Conservation (phyloP, 2,888 invertebrate genomes). For the Tridacna crocea region DNA sequence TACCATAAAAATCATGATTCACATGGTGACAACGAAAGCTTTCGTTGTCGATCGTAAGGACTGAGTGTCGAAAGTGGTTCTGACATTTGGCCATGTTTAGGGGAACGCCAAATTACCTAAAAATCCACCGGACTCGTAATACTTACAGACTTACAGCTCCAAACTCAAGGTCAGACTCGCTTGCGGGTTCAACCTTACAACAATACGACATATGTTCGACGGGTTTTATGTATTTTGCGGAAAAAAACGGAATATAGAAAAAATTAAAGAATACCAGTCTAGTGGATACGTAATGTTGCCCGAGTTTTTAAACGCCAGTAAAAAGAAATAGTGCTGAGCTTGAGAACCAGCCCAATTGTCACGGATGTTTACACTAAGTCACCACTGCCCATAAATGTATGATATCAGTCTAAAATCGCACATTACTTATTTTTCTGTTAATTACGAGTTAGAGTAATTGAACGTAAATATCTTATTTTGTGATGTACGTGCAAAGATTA, state of each 20-base stretch:
- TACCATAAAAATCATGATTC: no score
- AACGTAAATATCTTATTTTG: not conserved
- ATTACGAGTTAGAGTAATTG: not conserved
- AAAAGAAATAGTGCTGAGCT: no score
- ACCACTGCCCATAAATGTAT: not conserved
- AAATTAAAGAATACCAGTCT: not conserved
- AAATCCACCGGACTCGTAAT: not conserved
- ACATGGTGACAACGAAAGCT: no score
- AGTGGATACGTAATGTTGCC: not conserved
- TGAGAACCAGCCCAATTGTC: not conserved
- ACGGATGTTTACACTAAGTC: not conserved
- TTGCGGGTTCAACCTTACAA: constrained; percentile 34
- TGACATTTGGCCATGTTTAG: no score
- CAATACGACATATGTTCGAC: not conserved
- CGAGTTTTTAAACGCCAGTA: not conserved
- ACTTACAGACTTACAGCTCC: not conserved
- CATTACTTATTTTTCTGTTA: not conserved
- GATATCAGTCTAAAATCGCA: not conserved
- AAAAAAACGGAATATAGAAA: not conserved
- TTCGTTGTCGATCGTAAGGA: no score
- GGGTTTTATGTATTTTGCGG: not conserved
- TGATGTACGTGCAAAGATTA: not conserved
- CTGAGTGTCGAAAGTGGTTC: no score
- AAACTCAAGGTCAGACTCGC: constrained; percentile 41
- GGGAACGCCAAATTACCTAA: no score